Percentiles rank a stretch among this genome's conserved stretches.
These are phyloP conservation scores for Ophthalmotilapia sp. DNA, from an alignment of 2,113 vertebrate genomes.

Conservation along the genomic window DNA sequence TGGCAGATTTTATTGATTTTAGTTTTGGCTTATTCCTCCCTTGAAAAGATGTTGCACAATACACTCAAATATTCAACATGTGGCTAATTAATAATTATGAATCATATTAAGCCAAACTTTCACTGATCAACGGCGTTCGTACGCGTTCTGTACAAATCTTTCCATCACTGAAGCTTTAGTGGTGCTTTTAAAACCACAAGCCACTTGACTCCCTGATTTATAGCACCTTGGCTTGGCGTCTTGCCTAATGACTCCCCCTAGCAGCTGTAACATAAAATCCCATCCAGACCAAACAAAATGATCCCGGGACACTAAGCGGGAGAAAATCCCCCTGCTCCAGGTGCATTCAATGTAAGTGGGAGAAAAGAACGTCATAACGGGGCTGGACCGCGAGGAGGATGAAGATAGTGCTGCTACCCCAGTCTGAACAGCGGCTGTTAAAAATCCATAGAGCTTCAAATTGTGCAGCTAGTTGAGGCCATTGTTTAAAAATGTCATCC, in stretches of 20 bases:
- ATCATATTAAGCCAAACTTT: not conserved
- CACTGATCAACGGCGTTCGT: not conserved
- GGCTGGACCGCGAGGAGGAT: not conserved
- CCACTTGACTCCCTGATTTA: constrained; percentile 24
- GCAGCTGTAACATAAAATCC: not conserved
- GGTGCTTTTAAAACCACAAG: not conserved
- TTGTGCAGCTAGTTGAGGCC: not conserved
- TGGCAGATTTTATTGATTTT: not conserved
- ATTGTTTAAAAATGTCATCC: not conserved
- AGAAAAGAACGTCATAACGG: not conserved
- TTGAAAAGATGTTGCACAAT: not conserved
- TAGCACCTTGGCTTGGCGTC: not conserved
- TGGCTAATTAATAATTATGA: not conserved
- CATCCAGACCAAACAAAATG: not conserved
- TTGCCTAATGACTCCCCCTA: not conserved
- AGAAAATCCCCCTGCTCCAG: not conserved
- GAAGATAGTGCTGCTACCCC: not conserved
- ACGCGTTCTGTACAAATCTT: not conserved
- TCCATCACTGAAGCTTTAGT: not conserved
- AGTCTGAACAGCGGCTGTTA: not conserved
- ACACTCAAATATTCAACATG: not conserved
- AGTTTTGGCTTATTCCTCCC: not conserved
- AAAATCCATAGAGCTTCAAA: not conserved
- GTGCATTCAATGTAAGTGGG: constrained; percentile 27
- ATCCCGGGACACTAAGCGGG: not conserved